Conservation (phyloP, 2,113 vertebrate genomes). For the Paraplagusia blochii region DNA sequence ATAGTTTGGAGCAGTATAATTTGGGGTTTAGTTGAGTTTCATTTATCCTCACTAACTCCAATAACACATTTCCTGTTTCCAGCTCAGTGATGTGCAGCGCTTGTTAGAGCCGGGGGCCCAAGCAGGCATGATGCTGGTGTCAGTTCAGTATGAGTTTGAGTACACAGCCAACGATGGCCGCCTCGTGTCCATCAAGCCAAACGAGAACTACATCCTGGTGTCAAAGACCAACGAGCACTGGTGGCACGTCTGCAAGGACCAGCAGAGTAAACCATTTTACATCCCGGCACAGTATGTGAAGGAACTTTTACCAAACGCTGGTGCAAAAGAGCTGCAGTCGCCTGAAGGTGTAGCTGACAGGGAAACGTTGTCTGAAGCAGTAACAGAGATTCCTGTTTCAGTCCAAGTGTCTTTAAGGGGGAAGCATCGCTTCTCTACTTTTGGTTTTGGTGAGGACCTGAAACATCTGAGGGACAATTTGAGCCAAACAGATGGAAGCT, state of each 20-base stretch:
- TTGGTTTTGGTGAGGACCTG: slow-evolving; percentile 41
- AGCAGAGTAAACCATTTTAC: slow-evolving; percentile 80
- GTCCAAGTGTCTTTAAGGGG: slow-evolving; percentile 1
- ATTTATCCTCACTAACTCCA: not conserved
- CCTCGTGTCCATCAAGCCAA: slow-evolving; percentile 82
- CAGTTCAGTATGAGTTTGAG: slow-evolving; percentile 84
- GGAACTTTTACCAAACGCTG: slow-evolving; percentile 56
- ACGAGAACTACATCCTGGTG: slow-evolving; percentile 85
- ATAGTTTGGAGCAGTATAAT: too few species aligned
- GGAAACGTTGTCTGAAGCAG: not conserved
- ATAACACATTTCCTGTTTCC: slow-evolving; percentile 32
- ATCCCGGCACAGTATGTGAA: slow-evolving; percentile 88
- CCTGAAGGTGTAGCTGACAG: not conserved
- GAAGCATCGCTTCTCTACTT: slow-evolving; percentile 48
- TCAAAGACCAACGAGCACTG: slow-evolving; percentile 86
- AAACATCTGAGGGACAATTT: slow-evolving; percentile 19
- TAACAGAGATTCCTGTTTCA: not conserved
- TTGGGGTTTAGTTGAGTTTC: too few species aligned
- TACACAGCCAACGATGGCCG: slow-evolving; percentile 83
- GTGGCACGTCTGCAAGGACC: slow-evolving; percentile 86
- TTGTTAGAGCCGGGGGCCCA: not conserved
- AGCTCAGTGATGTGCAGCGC: slow-evolving; percentile 26
- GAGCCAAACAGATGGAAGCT: not conserved
- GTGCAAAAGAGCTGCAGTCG: not conserved
- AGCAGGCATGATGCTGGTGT: slow-evolving; percentile 75